Percentiles rank a stretch among this genome's conserved stretches.
Conservation (phyloP, 2,113 vertebrate species). For the Labrus mixtus region DNA sequence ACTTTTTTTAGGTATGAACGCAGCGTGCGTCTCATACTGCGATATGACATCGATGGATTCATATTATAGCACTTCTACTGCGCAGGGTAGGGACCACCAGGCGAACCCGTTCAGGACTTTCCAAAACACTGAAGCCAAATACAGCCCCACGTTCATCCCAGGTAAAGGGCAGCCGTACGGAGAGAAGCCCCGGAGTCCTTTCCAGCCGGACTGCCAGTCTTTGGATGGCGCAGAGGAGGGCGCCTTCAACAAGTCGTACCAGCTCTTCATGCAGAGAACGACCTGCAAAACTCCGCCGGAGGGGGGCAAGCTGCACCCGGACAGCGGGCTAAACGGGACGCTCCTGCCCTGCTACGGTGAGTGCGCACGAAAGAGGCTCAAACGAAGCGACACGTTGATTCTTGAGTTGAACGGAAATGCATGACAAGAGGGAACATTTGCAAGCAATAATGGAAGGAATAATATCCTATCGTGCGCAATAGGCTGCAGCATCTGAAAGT, state of each 20-base stretch:
- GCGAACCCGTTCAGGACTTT: conserved; percentile 95
- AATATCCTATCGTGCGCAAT: neutral
- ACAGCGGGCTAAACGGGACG: conserved; percentile 90
- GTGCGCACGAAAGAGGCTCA: conserved; percentile 53
- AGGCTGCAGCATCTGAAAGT: conserved; percentile 3
- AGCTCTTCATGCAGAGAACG: conserved; percentile 93
- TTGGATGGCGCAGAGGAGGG: conserved; percentile 86
- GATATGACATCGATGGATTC: conserved; percentile 98
- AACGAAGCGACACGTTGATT: neutral
- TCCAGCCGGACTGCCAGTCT: conserved; percentile 91
- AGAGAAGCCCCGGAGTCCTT: conserved; percentile 89
- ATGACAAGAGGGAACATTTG: neutral
- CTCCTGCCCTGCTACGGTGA: conserved; percentile 95
- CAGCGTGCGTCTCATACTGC: conserved; percentile 97
- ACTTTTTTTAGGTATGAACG: conserved; percentile 94
- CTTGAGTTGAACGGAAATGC: neutral
- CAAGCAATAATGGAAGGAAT: neutral
- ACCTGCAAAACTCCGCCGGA: conserved; percentile 94
- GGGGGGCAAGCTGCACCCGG: conserved; percentile 90
- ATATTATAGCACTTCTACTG: conserved; percentile 91
- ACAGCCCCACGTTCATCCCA: conserved; percentile 92
- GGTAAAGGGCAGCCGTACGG: conserved; percentile 94
- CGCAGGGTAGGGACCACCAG: conserved; percentile 89
- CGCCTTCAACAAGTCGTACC: conserved; percentile 91
- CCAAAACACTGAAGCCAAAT: conserved; percentile 90